Evolutionary conservation across 2,113 vertebrate species (phyloP).

Genomic region (Charina bottae): DNA sequence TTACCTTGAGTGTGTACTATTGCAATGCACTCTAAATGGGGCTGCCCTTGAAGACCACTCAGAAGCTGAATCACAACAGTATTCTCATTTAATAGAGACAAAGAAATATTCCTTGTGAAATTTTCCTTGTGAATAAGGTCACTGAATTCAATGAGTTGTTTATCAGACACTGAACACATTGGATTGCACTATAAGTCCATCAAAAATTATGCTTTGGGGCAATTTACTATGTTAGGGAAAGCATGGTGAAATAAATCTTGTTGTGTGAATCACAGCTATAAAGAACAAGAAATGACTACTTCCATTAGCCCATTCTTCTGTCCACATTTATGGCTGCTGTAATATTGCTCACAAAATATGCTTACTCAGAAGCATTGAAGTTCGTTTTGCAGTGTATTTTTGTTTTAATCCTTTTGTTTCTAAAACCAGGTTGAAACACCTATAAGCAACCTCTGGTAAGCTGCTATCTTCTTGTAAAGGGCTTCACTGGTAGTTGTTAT

Average conservation of each 20-base stretch:
- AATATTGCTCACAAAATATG: neutral
- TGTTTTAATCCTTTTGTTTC: no score
- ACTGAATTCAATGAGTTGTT: neutral
- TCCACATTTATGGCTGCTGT: neutral
- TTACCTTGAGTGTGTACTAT: neutral
- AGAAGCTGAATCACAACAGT: neutral
- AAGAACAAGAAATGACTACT: neutral
- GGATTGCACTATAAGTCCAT: neutral
- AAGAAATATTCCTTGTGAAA: neutral
- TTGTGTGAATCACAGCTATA: neutral
- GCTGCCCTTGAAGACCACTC: neutral
- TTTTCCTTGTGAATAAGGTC: neutral
- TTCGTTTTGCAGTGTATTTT: no score
- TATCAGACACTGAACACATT: neutral
- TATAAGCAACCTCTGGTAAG: neutral
- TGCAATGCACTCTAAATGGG: neutral
- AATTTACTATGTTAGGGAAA: neutral
- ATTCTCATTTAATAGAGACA: neutral
- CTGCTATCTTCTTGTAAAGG: neutral
- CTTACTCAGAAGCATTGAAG: neutral
- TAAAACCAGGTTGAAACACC: neutral
- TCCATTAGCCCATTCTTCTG: neutral
- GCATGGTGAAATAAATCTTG: neutral
- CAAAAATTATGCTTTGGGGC: neutral
- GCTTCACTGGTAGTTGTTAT: neutral